phyloP scores from a whole-genome alignment of 2,888 invertebrate species.

The Sicus ferrugineus region DNA sequence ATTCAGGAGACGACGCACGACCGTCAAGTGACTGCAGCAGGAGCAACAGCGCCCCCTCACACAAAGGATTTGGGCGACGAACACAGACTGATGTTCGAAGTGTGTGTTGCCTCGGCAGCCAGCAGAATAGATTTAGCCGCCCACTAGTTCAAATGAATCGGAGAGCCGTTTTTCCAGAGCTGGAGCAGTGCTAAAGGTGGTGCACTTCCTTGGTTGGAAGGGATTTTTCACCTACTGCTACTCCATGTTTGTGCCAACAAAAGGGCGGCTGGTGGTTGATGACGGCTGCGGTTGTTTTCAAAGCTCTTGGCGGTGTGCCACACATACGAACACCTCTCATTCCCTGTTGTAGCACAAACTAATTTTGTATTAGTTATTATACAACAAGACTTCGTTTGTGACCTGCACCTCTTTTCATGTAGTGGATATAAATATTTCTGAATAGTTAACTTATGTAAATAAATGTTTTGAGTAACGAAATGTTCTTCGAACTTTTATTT shows the following conservation, averaged over 20 bases:
- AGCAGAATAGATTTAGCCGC: neutral
- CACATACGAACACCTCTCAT: neutral
- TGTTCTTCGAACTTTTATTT: neutral
- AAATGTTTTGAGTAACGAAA: too few species aligned
- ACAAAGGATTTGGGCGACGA: conserved; percentile 22
- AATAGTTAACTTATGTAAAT: too few species aligned
- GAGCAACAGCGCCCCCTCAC: conserved; percentile 16
- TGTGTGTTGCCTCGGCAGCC: neutral
- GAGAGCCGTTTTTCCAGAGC: conserved; percentile 2
- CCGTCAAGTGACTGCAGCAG: conserved; percentile 16
- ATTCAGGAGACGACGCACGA: neutral
- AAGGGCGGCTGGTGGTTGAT: neutral
- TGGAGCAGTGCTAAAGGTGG: neutral
- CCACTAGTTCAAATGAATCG: neutral
- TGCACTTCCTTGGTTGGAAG: neutral
- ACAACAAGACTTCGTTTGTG: too few species aligned
- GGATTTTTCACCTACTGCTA: conserved; percentile 6
- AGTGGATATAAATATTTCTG: too few species aligned
- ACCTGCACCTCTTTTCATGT: too few species aligned
- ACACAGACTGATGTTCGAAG: neutral
- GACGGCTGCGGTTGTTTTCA: neutral
- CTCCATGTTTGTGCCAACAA: neutral
- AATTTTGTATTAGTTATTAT: too few species aligned
- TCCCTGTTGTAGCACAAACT: neutral
- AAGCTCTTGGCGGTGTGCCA: conserved; percentile 16